Percentiles rank a stretch among this genome's conserved stretches.
Conservation (phyloP, 2,113 vertebrate genomes). For the Grantiella picta region DNA sequence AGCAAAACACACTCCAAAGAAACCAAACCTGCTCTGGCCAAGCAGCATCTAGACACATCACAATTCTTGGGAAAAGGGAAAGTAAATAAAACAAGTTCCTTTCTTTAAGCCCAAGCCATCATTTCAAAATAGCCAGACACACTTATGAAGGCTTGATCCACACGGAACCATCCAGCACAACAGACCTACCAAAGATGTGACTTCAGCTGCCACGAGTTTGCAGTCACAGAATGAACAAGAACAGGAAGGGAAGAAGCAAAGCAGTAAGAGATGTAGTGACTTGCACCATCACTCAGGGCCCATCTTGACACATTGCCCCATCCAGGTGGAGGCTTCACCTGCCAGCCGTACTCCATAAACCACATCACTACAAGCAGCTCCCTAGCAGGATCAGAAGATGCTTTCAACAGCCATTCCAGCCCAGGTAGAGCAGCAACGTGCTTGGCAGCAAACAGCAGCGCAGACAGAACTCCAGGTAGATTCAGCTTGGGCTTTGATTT, state of each 20-base stretch:
- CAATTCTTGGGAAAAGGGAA: background rate
- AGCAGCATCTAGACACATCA: background rate
- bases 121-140: background rate
- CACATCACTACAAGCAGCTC: too few relatives aligned
- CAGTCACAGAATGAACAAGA: accelerated
- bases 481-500: too few relatives aligned
- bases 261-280: too few relatives aligned
- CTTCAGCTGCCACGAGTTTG: background rate
- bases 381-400: too few relatives aligned
- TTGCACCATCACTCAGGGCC: too few relatives aligned
- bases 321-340: too few relatives aligned
- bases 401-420: too few relatives aligned
- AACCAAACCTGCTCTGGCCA: background rate
- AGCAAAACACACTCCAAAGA: background rate
- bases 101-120: background rate
- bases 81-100: background rate
- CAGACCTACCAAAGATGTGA: accelerated
- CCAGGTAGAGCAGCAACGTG: too few relatives aligned
- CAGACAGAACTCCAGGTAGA: too few relatives aligned
- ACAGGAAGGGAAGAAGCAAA: background rate
- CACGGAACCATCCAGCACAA: background rate
- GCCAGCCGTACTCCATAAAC: too few relatives aligned
- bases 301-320: too few relatives aligned
- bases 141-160: background rate
- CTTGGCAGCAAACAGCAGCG: too few relatives aligned